These are phyloP conservation scores for Oryzaephilus surinamensis DNA, from an alignment of 1,140 invertebrate species.

Conservation along the genomic window DNA sequence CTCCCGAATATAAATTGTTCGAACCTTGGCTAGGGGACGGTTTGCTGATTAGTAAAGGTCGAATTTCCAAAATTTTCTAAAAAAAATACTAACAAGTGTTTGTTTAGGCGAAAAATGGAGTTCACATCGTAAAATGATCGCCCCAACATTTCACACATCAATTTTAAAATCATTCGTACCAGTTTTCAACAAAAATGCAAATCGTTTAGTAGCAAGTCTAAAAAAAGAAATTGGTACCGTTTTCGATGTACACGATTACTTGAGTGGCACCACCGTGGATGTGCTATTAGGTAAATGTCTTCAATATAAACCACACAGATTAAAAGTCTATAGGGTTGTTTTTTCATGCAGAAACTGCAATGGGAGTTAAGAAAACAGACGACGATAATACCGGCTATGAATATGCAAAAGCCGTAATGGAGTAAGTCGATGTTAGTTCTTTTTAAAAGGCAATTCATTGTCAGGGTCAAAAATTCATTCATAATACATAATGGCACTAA, in stretches of 20 bases:
- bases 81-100: too few relatives aligned
- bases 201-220: slow-evolving; percentile 57
- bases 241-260: slow-evolving; percentile 74
- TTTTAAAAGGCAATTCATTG: too few relatives aligned
- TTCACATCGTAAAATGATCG: slow-evolving; percentile 73
- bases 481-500: too few relatives aligned
- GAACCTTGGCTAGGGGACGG: slow-evolving; percentile 84
- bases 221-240: slow-evolving; percentile 49
- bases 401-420: slow-evolving; percentile 75
- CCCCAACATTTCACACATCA: slow-evolving; percentile 87
- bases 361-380: slow-evolving; percentile 64
- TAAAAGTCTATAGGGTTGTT: background rate
- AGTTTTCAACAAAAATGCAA: slow-evolving; percentile 76
- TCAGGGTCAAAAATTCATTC: too few relatives aligned
- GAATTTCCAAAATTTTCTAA: too few relatives aligned
- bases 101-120: slow-evolving; percentile 67
- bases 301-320: background rate
- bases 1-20: slow-evolving; percentile 66
- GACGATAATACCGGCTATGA: slow-evolving; percentile 63
- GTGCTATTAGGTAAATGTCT: slow-evolving; percentile 20
- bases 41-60: slow-evolving; percentile 64
- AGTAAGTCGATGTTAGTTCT: slow-evolving; percentile 28
- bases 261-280: slow-evolving; percentile 77
- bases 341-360: slow-evolving; percentile 58
- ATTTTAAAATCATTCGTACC: slow-evolving; percentile 82